Conservation (phyloP, 2,888 invertebrate species). For the Hipparchia sbordonii region DNA sequence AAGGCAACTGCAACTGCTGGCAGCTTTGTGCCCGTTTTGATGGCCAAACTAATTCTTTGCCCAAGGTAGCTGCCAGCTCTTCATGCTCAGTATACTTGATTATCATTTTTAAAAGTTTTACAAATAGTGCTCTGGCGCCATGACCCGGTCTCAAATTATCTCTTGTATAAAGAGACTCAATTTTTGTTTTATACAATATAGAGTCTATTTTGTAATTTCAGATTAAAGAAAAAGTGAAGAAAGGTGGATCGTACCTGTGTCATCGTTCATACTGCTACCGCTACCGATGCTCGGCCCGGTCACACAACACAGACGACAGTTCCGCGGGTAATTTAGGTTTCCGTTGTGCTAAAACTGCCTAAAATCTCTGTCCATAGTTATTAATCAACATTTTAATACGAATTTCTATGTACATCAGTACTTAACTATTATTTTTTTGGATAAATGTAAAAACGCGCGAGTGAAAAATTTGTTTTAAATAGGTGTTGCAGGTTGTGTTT, state of each 20-base stretch:
- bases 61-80: too few species aligned
- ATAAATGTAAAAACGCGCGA: background rate
- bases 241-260: slow-evolving; percentile 97
- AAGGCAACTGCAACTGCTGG: too few species aligned
- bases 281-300: slow-evolving; percentile 96
- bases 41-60: background rate
- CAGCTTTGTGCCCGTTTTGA: background rate
- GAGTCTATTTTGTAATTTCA: slow-evolving; percentile 48
- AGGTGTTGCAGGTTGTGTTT: background rate
- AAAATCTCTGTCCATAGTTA: slow-evolving; percentile 30
- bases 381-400: slow-evolving; percentile 11
- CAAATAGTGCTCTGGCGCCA: too few species aligned
- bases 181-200: too few species aligned
- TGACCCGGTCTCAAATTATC: too few species aligned
- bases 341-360: slow-evolving; percentile 88
- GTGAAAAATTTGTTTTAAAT: background rate
- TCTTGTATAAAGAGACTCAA: too few species aligned
- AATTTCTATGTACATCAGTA: slow-evolving; percentile 32
- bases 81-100: too few species aligned
- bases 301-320: slow-evolving; percentile 96
- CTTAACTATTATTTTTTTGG: slow-evolving; percentile 14
- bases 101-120: too few species aligned
- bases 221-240: slow-evolving; percentile 92
- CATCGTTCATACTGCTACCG: slow-evolving; percentile 95
- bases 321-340: slow-evolving; percentile 97